Conservation (phyloP, 2,888 invertebrate genomes). For the Lampropteryx suffumata region DNA sequence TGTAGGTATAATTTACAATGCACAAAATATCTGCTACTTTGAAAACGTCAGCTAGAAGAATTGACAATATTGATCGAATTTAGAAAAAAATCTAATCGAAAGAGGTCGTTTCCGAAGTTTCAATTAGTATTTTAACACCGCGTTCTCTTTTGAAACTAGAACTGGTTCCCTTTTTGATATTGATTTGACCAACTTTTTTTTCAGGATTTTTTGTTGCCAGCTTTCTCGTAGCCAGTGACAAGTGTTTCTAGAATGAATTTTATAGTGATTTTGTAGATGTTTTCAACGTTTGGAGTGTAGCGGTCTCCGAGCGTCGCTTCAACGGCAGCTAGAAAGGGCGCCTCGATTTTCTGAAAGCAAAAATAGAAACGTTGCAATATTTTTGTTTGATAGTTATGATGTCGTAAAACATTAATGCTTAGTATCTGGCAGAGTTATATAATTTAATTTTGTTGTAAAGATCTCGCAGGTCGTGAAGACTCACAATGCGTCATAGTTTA, state of each 20-base stretch:
- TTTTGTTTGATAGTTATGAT: conserved; percentile 29
- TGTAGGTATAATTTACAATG: neutral
- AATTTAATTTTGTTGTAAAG: conserved; percentile 16
- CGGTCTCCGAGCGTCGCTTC: conserved; percentile 93
- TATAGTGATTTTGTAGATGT: conserved; percentile 94
- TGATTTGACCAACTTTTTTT: conserved; percentile 13
- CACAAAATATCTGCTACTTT: conserved; percentile 7
- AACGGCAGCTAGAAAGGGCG: conserved; percentile 94
- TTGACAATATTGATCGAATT: conserved; percentile 30
- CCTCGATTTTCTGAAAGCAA: conserved; percentile 91
- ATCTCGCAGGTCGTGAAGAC: conserved; percentile 1
- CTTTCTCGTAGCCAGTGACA: conserved; percentile 88
- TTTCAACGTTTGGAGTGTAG: conserved; percentile 95
- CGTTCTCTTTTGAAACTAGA: conserved; percentile 11
- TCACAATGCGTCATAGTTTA: no score
- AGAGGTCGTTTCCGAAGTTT: conserved; percentile 14
- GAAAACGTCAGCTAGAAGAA: conserved; percentile 25
- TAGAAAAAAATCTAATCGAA: conserved; percentile 14
- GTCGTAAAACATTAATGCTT: conserved; percentile 30
- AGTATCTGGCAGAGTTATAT: conserved; percentile 18
- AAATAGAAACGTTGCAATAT: conserved; percentile 32
- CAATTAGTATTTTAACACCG: conserved; percentile 1
- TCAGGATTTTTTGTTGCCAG: conserved; percentile 49
- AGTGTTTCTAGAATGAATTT: conserved; percentile 94
- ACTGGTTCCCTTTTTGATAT: conserved; percentile 17